Base-by-base conservation (phyloP, 2,113 vertebrate genomes). In the Gasterosteus aculeatus region DNA sequence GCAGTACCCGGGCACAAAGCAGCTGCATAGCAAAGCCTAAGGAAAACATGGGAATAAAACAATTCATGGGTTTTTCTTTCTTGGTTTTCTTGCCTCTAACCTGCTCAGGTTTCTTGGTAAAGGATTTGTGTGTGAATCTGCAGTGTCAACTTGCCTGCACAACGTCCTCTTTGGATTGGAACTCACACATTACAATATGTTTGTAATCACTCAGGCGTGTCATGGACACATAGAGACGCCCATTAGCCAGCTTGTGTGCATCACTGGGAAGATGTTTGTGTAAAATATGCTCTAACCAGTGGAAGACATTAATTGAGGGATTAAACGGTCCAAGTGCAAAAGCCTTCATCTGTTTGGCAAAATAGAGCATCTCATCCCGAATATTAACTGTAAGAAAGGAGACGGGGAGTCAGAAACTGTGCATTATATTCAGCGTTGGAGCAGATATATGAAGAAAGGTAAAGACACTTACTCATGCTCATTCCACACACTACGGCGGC, bases 21-120 rank as follows among this genome's bases (percentile, higher is more conserved):
- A 98, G 92, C 97, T 97, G 80, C 97, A 98, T 39, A 97, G 90
- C 33, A 98, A 91, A 63, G 95, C 95, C 97, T 98, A 60, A 4
- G 26, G 49, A 90, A 1, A 81, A 38, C 9, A 65, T 14, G 29
- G 12, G 3, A 33, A 38, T 67, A 2, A n/a, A 60, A n/a, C 1
- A 18, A 5, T 54, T 26, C 26, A 47, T 1, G 3, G 8, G 19
- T 26, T 54, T 39, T 54, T 29, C 14, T 53, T 7, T 53, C 22
- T 54, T 8, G 0, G 35, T 18, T 14, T 12, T 33, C 22, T 18
- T 9, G 16, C 6, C 42, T 35, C 22, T 31, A 51, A 33, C 16
- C 10, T 60, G 35, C 10, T 66, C 10, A 9, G 47, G 12, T 2
- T 51, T 59, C 10, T 1, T 29, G 11, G 1, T 38, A 7, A 77